Evolutionary conservation across 2,888 invertebrate genomes (phyloP), one percentile per base, ranked within the genome.

Genomic region (Crocallis elinguaria): DNA sequence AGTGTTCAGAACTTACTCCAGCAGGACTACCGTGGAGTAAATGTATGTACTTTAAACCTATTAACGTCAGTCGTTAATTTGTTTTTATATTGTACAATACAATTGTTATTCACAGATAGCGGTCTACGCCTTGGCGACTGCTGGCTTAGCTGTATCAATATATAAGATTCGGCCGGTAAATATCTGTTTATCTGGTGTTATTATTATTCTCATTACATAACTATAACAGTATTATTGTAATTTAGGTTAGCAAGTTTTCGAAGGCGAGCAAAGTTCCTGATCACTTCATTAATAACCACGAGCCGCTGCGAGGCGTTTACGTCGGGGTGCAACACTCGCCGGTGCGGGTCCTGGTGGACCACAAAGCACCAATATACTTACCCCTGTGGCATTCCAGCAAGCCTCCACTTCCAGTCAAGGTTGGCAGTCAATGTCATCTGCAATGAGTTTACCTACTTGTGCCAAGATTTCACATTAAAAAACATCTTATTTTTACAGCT

Each of bases 201-300:
- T 38, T 65, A 63, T 58, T 71, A 51, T 37, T 57, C 63, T 57
- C 51, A 82, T 88, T 87, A 88, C 81, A 87, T 88, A 87, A 88
- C 78, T 73, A 62, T 64, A 66, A 63, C 49, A 62, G 11, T 59
- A 59, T 66, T 53, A 61, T 63, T 67, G 38, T 65, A 68, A 73
- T 62, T n/a, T 73, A 94, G 94, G 91, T 94, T 74, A 92, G 93
- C 77, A 94, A 93, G 82, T 94, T 94, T 74, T 92, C 91, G 25
- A 93, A 91, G 69, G 93, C 93, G 11, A 81, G 80, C 17, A 92
- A 93, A 75, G 84, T 94, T 67, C 94, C 94, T 52, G 84, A 86
- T 29, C 92, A 91, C 65, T 94, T 94, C 64, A 78, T 94, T 61
- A 82, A 76, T 60, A 84, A 84, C 12, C 92, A 90, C 78, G 87